Evolutionary conservation across 1,140 invertebrate genomes (phyloP).

Genomic region (Ditylenchus dipsaci): DNA sequence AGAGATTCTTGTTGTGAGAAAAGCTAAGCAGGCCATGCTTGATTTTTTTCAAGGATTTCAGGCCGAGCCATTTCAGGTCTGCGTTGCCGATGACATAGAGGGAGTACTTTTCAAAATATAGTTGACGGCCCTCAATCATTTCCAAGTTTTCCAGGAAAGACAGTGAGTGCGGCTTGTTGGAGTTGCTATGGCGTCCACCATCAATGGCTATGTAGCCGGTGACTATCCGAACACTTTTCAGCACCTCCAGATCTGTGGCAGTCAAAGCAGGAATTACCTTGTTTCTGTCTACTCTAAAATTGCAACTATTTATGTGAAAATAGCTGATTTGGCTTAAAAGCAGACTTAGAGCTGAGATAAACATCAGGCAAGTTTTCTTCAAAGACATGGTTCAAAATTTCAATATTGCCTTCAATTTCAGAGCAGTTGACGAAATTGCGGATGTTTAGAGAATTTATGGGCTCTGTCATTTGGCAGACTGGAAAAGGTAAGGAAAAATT

Average conservation of each 20-base stretch:
- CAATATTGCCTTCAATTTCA: conserved; percentile 43
- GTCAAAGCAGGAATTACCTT: conserved; percentile 21
- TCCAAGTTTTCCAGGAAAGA: conserved; percentile 38
- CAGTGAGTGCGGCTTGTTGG: conserved; percentile 26
- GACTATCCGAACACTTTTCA: conserved; percentile 30
- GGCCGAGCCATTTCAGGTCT: conserved; percentile 30
- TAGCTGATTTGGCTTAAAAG: too few relatives aligned
- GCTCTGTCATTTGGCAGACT: conserved; percentile 26
- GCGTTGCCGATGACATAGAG: conserved; percentile 38
- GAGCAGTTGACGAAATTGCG: conserved; percentile 32
- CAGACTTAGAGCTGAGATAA: neutral
- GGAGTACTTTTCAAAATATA: conserved; percentile 32
- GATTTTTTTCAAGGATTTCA: conserved; percentile 32
- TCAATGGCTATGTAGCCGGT: conserved; percentile 37
- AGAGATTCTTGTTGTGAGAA: conserved; percentile 30
- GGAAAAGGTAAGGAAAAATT: conserved; percentile 16
- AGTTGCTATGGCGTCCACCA: conserved; percentile 17
- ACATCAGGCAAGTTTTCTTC: conserved; percentile 24
- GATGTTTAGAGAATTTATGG: conserved; percentile 30
- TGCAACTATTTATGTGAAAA: too few relatives aligned
- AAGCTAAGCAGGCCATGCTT: conserved; percentile 27
- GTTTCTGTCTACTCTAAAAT: neutral
- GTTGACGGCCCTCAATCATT: conserved; percentile 37
- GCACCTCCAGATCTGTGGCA: conserved; percentile 32
- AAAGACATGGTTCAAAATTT: conserved; percentile 40